phyloP scores from a whole-genome alignment of 2,113 vertebrate genomes.

The Ceyx margarethae region DNA sequence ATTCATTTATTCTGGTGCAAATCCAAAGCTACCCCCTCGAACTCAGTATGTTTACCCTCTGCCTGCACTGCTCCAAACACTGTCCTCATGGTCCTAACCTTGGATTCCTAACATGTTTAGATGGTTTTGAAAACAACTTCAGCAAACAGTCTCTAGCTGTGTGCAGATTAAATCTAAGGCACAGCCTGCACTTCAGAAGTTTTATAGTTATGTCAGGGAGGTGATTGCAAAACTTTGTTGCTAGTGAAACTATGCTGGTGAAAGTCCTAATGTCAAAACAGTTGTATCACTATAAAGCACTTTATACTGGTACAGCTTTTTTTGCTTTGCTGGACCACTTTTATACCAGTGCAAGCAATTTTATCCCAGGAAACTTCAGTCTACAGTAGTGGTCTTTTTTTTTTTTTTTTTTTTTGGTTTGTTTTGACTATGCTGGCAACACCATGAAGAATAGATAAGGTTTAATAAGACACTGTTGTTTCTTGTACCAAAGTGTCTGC shows the following conservation, averaged over 20 bases:
- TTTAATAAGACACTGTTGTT: neutral
- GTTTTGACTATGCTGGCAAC: neutral
- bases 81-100: neutral
- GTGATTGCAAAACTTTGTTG: neutral
- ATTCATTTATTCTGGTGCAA: neutral
- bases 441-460: neutral
- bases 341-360: neutral
- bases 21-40: neutral
- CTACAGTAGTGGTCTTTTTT: neutral
- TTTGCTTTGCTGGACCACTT: constrained; percentile 13
- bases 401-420: neutral
- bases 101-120: neutral
- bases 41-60: neutral
- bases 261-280: neutral
- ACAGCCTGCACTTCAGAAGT: neutral
- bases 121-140: neutral
- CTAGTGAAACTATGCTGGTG: neutral
- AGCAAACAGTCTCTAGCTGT: neutral
- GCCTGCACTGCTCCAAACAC: neutral
- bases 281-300: constrained; percentile 36
- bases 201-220: neutral
- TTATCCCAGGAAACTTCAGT: neutral
- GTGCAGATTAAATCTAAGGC: neutral
- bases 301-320: constrained; percentile 22
- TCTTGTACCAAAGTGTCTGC: constrained; percentile 20